phyloP scores from a whole-genome alignment of 2,113 vertebrate genomes.

The Cinclus cinclus region DNA sequence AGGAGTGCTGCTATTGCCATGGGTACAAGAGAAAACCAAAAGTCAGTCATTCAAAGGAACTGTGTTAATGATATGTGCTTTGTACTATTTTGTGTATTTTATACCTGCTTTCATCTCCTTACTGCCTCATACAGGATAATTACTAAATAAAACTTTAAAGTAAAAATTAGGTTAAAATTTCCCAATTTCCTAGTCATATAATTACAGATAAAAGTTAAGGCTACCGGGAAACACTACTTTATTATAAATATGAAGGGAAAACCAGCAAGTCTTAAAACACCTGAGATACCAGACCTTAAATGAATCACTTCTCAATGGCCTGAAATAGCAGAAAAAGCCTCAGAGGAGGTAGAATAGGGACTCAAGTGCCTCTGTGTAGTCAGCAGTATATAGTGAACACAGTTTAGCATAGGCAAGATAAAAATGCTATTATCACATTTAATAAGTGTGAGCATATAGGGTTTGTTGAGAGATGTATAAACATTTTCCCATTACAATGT shows the following conservation, averaged over 20 bases:
- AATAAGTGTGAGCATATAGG: neutral
- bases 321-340: neutral
- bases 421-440: neutral
- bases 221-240: neutral
- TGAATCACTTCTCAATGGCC: neutral
- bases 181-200: fast-evolving
- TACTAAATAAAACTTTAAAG: neutral
- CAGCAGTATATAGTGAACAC: neutral
- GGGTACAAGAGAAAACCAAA: neutral
- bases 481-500: neutral
- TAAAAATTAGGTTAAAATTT: neutral
- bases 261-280: neutral
- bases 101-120: neutral
- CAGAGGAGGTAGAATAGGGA: neutral
- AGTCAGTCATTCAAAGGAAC: neutral
- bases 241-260: neutral
- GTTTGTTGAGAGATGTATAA: neutral
- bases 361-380: neutral
- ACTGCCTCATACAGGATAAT: neutral
- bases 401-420: neutral
- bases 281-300: neutral
- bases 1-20: neutral
- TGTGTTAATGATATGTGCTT: neutral
- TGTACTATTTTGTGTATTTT: neutral
- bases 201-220: neutral